Percentiles rank a stretch among this genome's conserved stretches.
Conservation (phyloP, 2,888 invertebrate genomes). For the Bellardia bayeri region DNA sequence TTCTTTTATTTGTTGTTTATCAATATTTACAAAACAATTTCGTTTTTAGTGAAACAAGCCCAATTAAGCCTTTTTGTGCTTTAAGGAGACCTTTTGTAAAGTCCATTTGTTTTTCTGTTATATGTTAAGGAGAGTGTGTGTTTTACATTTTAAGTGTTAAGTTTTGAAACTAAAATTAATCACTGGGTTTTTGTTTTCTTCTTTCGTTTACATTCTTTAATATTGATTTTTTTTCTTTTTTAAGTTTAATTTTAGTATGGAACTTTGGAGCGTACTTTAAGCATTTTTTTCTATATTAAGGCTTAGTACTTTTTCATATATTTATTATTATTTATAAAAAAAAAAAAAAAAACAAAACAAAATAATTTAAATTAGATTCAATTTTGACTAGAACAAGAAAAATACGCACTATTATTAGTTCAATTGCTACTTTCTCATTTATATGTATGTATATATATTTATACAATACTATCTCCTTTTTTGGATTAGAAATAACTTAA, state of each 20-base stretch:
- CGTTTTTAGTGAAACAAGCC: slow-evolving; percentile 39
- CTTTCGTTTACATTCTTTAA: slow-evolving; percentile 8
- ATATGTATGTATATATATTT: neutral
- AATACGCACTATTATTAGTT: slow-evolving; percentile 20
- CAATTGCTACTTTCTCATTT: neutral
- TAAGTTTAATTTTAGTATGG: slow-evolving; percentile 62
- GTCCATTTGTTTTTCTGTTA: slow-evolving; percentile 25
- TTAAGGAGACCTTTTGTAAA: slow-evolving; percentile 13
- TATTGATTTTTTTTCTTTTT: neutral
- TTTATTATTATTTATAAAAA: slow-evolving; percentile 26
- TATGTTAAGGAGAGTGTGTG: slow-evolving; percentile 11
- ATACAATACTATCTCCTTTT: slow-evolving; percentile 12
- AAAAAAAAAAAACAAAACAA: slow-evolving; percentile 33
- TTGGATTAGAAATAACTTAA: neutral
- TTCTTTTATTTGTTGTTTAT: slow-evolving; percentile 24
- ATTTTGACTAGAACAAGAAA: slow-evolving; percentile 72
- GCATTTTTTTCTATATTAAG: slow-evolving; percentile 3
- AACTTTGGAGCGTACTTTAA: slow-evolving; percentile 60
- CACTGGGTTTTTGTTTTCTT: slow-evolving; percentile 55
- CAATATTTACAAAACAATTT: slow-evolving; percentile 68
- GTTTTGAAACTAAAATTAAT: slow-evolving; percentile 64
- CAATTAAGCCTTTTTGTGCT: slow-evolving; percentile 51
- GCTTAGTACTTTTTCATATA: slow-evolving; percentile 30
- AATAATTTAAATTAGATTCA: slow-evolving; percentile 59
- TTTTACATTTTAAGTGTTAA: slow-evolving; percentile 23